Conservation (phyloP, 2,113 vertebrate species). For the Strix uralensis region DNA sequence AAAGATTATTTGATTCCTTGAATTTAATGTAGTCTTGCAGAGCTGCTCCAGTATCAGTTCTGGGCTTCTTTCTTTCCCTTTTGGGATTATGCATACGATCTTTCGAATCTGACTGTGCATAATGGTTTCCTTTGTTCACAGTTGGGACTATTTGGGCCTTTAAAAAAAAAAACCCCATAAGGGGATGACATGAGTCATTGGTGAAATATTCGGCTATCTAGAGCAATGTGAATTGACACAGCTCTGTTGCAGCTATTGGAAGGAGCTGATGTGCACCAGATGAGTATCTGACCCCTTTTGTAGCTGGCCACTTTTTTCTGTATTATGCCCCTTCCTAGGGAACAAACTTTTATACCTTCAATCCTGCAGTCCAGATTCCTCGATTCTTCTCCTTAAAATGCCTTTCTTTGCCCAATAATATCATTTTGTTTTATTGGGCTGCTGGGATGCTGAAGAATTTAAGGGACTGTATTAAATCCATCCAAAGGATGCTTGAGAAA, state of each 20-base stretch:
- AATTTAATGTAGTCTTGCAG: background rate
- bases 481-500: background rate
- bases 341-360: background rate
- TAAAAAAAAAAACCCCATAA: background rate
- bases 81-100: background rate
- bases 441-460: conserved; percentile 1
- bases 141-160: conserved; percentile 11
- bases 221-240: background rate
- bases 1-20: background rate
- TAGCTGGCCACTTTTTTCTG: background rate
- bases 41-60: background rate
- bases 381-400: background rate
- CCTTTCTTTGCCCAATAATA: background rate
- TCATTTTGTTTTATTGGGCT: background rate
- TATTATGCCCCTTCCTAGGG: background rate
- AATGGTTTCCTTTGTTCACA: conserved; percentile 55
- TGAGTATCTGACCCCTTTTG: background rate
- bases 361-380: background rate
- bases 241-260: background rate
- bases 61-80: background rate
- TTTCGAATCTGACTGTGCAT: background rate
- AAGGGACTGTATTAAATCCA: background rate
- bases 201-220: background rate
- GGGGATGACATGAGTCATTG: conserved; percentile 37
- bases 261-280: background rate